Conservation (phyloP, 2,797 vertebrate species). For the Adelosebastes latens region DNA sequence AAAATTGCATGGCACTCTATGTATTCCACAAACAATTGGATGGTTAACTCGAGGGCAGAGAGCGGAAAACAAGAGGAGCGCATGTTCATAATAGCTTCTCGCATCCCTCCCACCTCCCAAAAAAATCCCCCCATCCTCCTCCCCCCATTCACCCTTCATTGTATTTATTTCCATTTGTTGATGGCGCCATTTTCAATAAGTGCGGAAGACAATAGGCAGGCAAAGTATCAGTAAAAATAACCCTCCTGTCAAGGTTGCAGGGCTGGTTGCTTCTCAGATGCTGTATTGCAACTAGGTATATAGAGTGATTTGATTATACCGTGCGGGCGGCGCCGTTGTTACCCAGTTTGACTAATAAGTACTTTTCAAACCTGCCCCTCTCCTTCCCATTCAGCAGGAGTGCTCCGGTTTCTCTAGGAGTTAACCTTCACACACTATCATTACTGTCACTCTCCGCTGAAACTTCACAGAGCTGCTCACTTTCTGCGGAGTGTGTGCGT, state of each 20-base stretch:
- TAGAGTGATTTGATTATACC: conserved; percentile 89
- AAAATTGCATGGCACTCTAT: conserved; percentile 72
- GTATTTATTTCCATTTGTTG: conserved; percentile 89
- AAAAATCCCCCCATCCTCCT: background rate
- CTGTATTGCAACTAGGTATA: conserved; percentile 87
- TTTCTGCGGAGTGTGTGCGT: conserved; percentile 40
- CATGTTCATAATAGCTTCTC: conserved; percentile 85
- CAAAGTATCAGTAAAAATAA: conserved; percentile 72
- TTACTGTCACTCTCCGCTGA: conserved; percentile 79
- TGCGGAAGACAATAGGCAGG: conserved; percentile 64
- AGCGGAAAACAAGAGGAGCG: conserved; percentile 66
- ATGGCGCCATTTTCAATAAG: conserved; percentile 71
- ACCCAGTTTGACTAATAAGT: conserved; percentile 91
- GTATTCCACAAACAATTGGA: conserved; percentile 72
- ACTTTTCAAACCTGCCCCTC: conserved; percentile 81
- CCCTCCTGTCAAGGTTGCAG: conserved; percentile 80
- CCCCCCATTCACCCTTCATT: conserved; percentile 64
- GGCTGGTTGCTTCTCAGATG: conserved; percentile 76
- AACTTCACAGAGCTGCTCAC: conserved; percentile 74
- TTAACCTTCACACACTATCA: conserved; percentile 83
- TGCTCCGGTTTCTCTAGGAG: conserved; percentile 77
- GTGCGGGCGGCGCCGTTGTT: conserved; percentile 84
- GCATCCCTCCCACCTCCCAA: conserved; percentile 41
- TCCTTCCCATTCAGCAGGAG: conserved; percentile 74
- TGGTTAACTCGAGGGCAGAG: conserved; percentile 69